phyloP scores from a whole-genome alignment of 2,888 invertebrate genomes.

The Cybosia mesomella region DNA sequence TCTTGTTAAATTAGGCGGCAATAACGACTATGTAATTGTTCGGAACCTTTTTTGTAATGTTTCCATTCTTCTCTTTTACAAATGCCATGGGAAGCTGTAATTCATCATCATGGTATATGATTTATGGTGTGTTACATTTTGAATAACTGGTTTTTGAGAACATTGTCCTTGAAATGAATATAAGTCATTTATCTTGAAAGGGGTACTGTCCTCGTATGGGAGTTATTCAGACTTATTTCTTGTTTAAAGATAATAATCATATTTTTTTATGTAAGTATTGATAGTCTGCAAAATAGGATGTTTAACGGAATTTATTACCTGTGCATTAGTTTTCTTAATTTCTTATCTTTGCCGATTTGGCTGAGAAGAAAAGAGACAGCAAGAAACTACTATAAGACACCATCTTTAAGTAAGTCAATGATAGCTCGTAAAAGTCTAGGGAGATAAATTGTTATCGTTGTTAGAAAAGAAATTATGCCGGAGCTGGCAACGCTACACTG shows the following conservation, averaged over 20 bases:
- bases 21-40: slow-evolving; percentile 66
- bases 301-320: neutral
- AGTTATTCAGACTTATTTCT: slow-evolving; percentile 1
- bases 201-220: neutral
- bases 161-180: neutral
- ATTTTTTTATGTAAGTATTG: neutral
- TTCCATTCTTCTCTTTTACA: slow-evolving; percentile 43
- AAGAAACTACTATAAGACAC: neutral
- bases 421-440: slow-evolving; percentile 17
- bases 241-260: neutral
- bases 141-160: neutral
- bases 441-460: slow-evolving; percentile 24
- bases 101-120: slow-evolving; percentile 39
- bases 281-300: neutral
- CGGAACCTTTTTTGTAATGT: slow-evolving; percentile 40
- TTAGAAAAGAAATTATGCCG: neutral
- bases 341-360: neutral
- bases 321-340: neutral
- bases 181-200: neutral
- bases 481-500: neutral
- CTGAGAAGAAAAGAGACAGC: neutral
- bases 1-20: slow-evolving; percentile 63
- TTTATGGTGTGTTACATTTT: slow-evolving; percentile 22
- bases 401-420: slow-evolving; percentile 6
- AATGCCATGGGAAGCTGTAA: slow-evolving; percentile 36